Evolutionary conservation across 2,113 vertebrate species (phyloP), one percentile per base, ranked within the genome.

Genomic region (Bolborhynchus lineola): DNA sequence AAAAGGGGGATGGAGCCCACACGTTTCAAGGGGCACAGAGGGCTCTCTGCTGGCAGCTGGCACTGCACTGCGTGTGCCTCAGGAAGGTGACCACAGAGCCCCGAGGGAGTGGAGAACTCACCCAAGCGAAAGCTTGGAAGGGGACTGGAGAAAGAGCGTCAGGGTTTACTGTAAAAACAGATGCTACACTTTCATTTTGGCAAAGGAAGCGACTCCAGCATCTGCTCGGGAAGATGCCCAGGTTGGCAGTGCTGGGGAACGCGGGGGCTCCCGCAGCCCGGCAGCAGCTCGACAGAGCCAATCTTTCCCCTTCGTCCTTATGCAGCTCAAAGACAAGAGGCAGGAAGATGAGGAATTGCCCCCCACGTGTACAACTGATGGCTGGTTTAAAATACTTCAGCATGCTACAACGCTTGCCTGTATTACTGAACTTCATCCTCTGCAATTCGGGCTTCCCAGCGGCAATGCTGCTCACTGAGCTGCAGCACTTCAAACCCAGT

Each of bases 321-420:
- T 9, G 28, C 37, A 44, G 39, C 67, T 77, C 64, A 26, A 39
- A 39, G 57, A 42, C 39, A 62, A 65, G 42, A n/a, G 46, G 41
- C 35, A 33, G 26, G 1, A 9, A 71, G 86, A 26, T 3, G 24
- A 31, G n/a, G 49, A 49, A 60, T 72, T 67, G 33, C 23, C 19
- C 37, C 0, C 0, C 23, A 20, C 0, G 17, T 62, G 35, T 13
- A 50, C 41, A 53, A 21, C 39, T 1, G 15, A 12, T 3, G 14
- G 3, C 7, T 2, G 4, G 7, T 42, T 77, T 42, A n/a, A 82
- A 55, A 57, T 10, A 2, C 39, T 31, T 26, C 33, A 13, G 4
- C 0, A 2, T 5, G 23, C 25, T 46, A 19, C 71, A 55, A 24
- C 0, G 0, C 41, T 55, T 35, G 31, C 60, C 77, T 1, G 10